phyloP scores from a whole-genome alignment of 2,113 vertebrate species.

The Caloenas nicobarica region DNA sequence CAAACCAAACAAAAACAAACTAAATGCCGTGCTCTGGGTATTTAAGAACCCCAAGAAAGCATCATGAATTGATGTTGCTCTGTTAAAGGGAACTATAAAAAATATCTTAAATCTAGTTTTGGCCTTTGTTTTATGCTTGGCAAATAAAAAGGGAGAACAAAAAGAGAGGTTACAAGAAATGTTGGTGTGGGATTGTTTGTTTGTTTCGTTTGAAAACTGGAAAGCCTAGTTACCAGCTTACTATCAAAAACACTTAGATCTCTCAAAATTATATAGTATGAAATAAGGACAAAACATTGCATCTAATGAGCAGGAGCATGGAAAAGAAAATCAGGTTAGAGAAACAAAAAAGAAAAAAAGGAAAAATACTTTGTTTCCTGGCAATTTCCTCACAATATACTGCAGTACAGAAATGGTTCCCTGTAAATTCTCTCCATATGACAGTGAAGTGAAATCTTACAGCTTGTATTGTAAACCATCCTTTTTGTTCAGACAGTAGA shows the following conservation, averaged over 20 bases:
- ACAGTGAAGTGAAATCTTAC: conserved; percentile 27
- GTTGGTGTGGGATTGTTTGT: background rate
- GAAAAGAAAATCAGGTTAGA: background rate
- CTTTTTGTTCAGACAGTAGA: background rate
- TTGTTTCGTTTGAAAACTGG: background rate
- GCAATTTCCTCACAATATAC: background rate
- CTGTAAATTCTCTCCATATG: conserved; percentile 18
- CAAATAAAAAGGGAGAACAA: background rate
- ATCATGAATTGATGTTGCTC: background rate
- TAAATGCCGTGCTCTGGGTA: background rate
- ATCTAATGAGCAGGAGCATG: background rate
- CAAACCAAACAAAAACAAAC: no score
- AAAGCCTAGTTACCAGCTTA: background rate
- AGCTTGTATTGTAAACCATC: background rate
- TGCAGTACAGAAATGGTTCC: background rate
- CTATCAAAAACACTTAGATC: background rate
- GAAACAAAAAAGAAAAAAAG: background rate
- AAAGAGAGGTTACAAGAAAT: background rate
- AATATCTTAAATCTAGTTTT: background rate
- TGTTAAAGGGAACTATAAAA: background rate
- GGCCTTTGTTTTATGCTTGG: background rate
- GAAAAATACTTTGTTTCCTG: background rate
- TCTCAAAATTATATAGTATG: background rate
- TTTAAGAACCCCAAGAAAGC: background rate
- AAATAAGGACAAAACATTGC: background rate